phyloP scores from a whole-genome alignment of 2,888 invertebrate species.

The Agrotis exclamationis region DNA sequence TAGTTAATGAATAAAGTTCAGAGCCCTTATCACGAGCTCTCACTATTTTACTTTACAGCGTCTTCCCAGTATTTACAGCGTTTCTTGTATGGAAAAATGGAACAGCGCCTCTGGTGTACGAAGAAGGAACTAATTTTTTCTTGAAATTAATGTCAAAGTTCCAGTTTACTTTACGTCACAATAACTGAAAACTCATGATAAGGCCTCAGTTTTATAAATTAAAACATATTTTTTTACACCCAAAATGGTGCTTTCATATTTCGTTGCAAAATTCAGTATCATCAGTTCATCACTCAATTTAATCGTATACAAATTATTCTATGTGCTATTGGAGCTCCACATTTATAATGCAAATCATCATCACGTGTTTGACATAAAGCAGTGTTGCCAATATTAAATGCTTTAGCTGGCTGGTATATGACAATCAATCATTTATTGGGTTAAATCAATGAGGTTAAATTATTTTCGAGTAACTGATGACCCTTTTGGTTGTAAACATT shows the following conservation, averaged over 20 bases:
- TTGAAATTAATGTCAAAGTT: no score
- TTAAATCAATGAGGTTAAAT: constrained; percentile 46
- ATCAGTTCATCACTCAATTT: constrained; percentile 62
- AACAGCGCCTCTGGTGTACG: no score
- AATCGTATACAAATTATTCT: constrained; percentile 47
- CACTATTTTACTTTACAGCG: no score
- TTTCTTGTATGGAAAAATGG: no score
- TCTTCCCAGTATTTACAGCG: no score
- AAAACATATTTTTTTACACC: neutral
- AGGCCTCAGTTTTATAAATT: constrained; percentile 27
- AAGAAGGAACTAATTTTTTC: no score
- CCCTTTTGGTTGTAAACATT: no score
- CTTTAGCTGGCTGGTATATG: constrained; percentile 24
- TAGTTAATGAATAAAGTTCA: no score
- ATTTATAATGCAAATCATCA: constrained; percentile 64
- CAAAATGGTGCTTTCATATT: constrained; percentile 16
- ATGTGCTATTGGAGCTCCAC: constrained; percentile 50
- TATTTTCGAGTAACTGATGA: constrained; percentile 7
- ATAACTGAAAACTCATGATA: no score
- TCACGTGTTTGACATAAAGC: constrained; percentile 50
- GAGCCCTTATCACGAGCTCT: no score
- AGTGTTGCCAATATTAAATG: constrained; percentile 22
- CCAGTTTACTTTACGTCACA: no score
- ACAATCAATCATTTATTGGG: constrained; percentile 36
- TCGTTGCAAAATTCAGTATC: constrained; percentile 58